phyloP scores from a whole-genome alignment of 2,888 invertebrate genomes.

The Limnephilus rhombicus region DNA sequence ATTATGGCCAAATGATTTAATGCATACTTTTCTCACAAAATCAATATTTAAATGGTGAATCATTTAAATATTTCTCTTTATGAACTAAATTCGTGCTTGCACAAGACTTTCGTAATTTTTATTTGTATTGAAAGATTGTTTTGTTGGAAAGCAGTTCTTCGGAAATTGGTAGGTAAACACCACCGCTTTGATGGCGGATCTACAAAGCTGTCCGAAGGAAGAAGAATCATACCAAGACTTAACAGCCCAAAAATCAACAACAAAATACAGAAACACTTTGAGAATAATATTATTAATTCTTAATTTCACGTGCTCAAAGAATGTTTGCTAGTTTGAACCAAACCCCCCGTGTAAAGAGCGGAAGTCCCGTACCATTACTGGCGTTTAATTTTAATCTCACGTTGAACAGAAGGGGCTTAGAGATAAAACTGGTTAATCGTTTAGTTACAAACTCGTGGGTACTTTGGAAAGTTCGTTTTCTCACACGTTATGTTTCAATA shows the following conservation, averaged over 20 bases:
- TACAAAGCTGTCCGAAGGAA: not conserved
- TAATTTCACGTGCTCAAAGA: not conserved
- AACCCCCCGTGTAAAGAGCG: not conserved
- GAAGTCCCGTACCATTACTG: not conserved
- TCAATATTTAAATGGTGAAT: too few relatives aligned
- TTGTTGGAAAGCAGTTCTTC: too few relatives aligned
- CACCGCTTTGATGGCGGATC: not conserved
- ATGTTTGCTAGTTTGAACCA: not conserved
- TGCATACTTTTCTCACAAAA: too few relatives aligned
- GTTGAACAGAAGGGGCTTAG: constrained; percentile 1
- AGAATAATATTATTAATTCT: not conserved
- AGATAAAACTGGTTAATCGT: not conserved
- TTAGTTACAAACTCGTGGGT: not conserved
- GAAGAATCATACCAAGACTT: not conserved
- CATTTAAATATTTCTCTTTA: too few relatives aligned
- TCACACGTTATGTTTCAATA: not conserved
- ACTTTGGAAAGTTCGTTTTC: not conserved
- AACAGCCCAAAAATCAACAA: not conserved
- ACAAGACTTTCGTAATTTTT: too few relatives aligned
- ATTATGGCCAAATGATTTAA: too few relatives aligned
- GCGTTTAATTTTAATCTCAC: not conserved
- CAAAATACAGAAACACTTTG: not conserved
- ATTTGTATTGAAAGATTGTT: too few relatives aligned
- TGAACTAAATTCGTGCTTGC: too few relatives aligned
- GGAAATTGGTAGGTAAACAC: too few relatives aligned